Evolutionary conservation across 1,140 invertebrate genomes (phyloP), one percentile per base, ranked within the genome.

Genomic region (Dufourea novaeangliae): DNA sequence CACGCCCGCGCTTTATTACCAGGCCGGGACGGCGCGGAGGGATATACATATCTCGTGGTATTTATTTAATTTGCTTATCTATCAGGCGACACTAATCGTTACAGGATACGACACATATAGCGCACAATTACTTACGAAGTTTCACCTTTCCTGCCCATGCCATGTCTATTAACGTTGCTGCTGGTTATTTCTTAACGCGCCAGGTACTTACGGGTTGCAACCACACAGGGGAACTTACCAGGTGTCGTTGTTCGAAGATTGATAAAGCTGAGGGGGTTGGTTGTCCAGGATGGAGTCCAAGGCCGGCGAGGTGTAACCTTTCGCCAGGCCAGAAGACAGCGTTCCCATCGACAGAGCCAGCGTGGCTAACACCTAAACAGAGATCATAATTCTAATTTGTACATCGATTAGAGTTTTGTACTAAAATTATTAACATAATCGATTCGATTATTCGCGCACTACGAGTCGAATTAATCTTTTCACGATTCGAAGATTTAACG

Each of bases 261-360:
- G 89, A 79, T 92, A 91, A 62, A 90, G 85, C 52, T 88, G 86
- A 17, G 89, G 87, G 27, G 86, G 85, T 83, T 93, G 91, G 73
- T 92, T 93, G 83, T 96, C 95, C 87, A 97, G 94, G 82, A 97
- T 94, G 0, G 96, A 97, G n/a, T 96, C 96, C 46, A 97, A 94
- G 4, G 96, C 96, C 20, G 96, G 96, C 17, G 96, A 97, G 84
- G 95, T 96, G 93, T 97, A 97, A 14, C 96, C 96, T 90, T 97
- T 97, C 32, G 96, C 96, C 63, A 97, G 91, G 0, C 96, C 96
- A 2, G 96, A 96, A 2, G 96, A 95, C 78, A 97, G 94, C 12
- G 96, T 96, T 27, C 96, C 96, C 82, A 97, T 93, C 6, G 96
- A 96, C 44, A 97, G 94, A 12, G 96, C 96, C 80, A 97, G 90